Evolutionary conservation across 1,140 invertebrate genomes (phyloP).

Genomic region (Leptopilina clavipes): DNA sequence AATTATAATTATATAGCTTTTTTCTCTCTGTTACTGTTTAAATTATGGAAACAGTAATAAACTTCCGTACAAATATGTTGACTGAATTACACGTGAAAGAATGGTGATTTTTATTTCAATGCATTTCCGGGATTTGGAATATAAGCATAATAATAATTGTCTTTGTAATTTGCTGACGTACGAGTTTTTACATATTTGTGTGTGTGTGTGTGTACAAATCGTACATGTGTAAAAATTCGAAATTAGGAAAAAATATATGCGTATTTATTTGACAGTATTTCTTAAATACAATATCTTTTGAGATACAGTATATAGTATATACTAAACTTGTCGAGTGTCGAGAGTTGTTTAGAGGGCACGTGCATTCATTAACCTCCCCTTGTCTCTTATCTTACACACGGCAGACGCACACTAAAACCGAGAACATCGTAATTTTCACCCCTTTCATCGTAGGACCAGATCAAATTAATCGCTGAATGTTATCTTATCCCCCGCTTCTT

Average conservation of each 20-base stretch:
- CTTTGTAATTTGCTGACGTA: background rate
- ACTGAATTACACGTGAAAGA: background rate
- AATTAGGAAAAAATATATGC: background rate
- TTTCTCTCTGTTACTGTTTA: too few relatives aligned
- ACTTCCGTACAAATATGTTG: background rate
- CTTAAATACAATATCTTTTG: background rate
- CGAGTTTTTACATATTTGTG: background rate
- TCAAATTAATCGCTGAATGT: slow-evolving; percentile 17
- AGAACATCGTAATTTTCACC: slow-evolving; percentile 35
- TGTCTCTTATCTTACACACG: slow-evolving; percentile 41
- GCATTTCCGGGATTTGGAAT: background rate
- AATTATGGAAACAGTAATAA: background rate
- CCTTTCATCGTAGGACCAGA: slow-evolving; percentile 7
- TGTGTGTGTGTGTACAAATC: too few relatives aligned
- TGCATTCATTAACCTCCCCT: slow-evolving; percentile 38
- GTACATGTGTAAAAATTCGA: too few relatives aligned
- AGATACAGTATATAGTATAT: background rate
- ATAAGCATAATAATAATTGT: background rate
- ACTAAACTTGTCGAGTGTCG: slow-evolving; percentile 18
- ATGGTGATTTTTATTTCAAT: background rate
- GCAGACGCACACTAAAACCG: slow-evolving; percentile 29
- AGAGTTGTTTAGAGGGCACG: slow-evolving; percentile 23
- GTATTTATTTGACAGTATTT: background rate
- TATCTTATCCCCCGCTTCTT: background rate
- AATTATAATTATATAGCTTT: too few relatives aligned